Base-by-base conservation (phyloP, 1,140 invertebrate genomes). In the Drosophila watanabei region DNA sequence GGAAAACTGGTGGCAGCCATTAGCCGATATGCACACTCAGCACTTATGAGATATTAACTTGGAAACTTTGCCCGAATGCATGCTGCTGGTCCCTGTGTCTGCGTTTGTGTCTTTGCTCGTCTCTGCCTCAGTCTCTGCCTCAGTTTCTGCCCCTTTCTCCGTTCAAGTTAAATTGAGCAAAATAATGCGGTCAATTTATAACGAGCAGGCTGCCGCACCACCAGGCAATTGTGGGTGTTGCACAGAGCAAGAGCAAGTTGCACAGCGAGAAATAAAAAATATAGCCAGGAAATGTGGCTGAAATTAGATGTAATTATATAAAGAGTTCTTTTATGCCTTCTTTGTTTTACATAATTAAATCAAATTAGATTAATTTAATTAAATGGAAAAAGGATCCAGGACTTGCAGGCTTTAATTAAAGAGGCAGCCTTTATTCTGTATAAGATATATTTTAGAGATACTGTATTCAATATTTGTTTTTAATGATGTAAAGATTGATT, bases 141-240 rank as follows among this genome's bases (percentile, higher is more conserved):
- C 24, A 37, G 48, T 5, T 11, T 33, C 58, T 11, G 39, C 32
- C 60, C 11, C 24, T 7, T 41, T 14, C 71, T 32, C 39, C 32
- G 49, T 76, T 80, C 63, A 64, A 77, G 86, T 90, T 90, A 86
- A 90, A 90, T 90, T 90, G 86, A 90, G 86, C 86, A 85, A 90
- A 90, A 90, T 90, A 90, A 90, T 90, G 86, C 86, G 86, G 86
- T 90, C 86, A 90, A 90, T 90, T 90, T 90, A 85, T 88, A 88
- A 90, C 59, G 75, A 75, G 63, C 64, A 62, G 54, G 69, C 68
- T 71, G 56, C 68, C 48, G 70, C 70, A 78, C 54, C 61, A 76
- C 54, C 61, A 65, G 69, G 59, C 70, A 65, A 75, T 75, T 75
- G 70, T 73, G 69, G 75, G 51, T 57, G 46, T 65, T 76, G 56